These are phyloP conservation scores for Thysanoteuthis rhombus DNA, from an alignment of 2,888 invertebrate genomes.

Conservation along the genomic window DNA sequence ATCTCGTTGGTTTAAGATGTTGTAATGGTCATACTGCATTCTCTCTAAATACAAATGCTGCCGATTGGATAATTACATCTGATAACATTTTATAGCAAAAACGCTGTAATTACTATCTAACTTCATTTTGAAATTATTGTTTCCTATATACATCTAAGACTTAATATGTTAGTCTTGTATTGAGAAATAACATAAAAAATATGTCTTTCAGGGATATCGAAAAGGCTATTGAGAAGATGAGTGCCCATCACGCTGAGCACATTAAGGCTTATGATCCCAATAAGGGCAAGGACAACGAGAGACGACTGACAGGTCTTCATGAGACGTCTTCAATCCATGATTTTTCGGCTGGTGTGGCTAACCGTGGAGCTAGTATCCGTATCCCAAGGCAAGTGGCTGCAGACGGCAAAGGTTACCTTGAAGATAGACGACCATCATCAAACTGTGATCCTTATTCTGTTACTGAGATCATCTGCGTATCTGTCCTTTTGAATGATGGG, in stretches of 20 bases:
- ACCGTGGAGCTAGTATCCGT: conserved; percentile 92
- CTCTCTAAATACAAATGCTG: too few relatives aligned
- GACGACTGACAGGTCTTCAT: conserved; percentile 89
- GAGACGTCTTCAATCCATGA: conserved; percentile 97
- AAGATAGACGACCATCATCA: conserved; percentile 80
- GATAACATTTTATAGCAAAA: too few relatives aligned
- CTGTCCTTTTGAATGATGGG: background rate
- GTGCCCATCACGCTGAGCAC: conserved; percentile 90
- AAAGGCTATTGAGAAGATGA: conserved; percentile 92
- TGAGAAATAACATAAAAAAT: too few relatives aligned
- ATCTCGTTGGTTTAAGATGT: too few relatives aligned
- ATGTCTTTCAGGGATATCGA: conserved; percentile 85
- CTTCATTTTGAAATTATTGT: too few relatives aligned
- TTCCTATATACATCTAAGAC: too few relatives aligned
- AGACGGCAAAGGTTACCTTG: conserved; percentile 91
- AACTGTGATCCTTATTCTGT: conserved; percentile 68
- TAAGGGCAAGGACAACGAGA: conserved; percentile 94
- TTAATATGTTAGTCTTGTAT: too few relatives aligned
- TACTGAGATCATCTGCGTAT: conserved; percentile 48
- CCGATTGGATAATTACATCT: too few relatives aligned
- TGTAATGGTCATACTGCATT: too few relatives aligned
- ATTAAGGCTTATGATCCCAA: conserved; percentile 96
- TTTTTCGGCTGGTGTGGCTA: conserved; percentile 91
- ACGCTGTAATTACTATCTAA: too few relatives aligned
- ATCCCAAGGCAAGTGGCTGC: conserved; percentile 77